Evolutionary conservation across 2,113 vertebrate species (phyloP), one percentile per base, ranked within the genome.

Genomic region (Sander vitreus): DNA sequence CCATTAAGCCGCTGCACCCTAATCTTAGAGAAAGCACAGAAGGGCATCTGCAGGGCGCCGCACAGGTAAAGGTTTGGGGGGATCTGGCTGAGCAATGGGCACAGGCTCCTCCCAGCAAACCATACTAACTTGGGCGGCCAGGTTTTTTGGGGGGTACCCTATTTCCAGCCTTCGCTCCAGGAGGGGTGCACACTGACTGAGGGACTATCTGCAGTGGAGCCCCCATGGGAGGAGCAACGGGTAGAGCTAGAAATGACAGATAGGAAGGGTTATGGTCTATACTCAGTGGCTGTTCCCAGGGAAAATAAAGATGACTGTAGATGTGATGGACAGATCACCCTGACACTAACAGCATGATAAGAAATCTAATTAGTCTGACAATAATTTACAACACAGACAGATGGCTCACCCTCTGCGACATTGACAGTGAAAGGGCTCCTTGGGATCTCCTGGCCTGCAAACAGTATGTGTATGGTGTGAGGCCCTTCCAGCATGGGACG

Each of bases 371-470:
- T 86, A 85, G 74, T 79, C 72, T 80, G 75, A 83, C 73, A 80
- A 78, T 84, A 84, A 91, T 87, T 80, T 81, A 81, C 62, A 72
- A 53, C 71, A 16, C 58, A 78, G 71, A 91, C 78, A 63, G 75
- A 83, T 78, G 76, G 60, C 95, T 96, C 85, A 99, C 98, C 98
- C 95, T 99, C 97, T 2, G 97, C 94, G 54, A 99, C 91, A 0
- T 98, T 95, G 88, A 99, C 98, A 0, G 93, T 92, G 90, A 96
- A 98, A 19, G 98, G 98, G 65, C 98, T 99, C 89, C 95, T 96
- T 87, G 97, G 96, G 82, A 99, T 96, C 82, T 97, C 97, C 71
- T 97, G 82, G 0, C 96, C 96, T 0, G 97, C 98, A 0, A 97
- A 99, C 85, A 96, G 96, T 67, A 99, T 95, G 0, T 96, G 95